phyloP scores from a whole-genome alignment of 2,888 invertebrate species.

The Melanargia galathea region DNA sequence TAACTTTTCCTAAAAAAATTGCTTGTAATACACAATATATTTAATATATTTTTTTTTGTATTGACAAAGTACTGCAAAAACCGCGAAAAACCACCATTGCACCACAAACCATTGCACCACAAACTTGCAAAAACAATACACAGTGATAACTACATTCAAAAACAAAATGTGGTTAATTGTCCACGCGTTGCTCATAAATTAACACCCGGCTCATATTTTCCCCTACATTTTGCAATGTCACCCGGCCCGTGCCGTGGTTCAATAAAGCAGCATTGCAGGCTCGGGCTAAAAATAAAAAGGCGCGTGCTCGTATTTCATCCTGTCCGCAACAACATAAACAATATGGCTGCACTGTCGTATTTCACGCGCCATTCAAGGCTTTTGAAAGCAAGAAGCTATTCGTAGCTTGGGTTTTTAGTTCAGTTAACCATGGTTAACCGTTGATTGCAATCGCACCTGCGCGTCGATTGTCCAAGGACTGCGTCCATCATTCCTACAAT shows the following conservation, averaged over 20 bases:
- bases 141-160: neutral
- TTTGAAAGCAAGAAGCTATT: slow-evolving; percentile 54
- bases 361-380: slow-evolving; percentile 50
- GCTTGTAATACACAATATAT: too few species aligned
- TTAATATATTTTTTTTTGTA: too few species aligned
- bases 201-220: slow-evolving; percentile 8
- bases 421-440: too few species aligned
- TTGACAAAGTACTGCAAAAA: too few species aligned
- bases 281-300: slow-evolving; percentile 2
- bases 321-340: slow-evolving; percentile 20
- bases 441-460: too few species aligned
- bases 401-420: too few species aligned
- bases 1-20: too few species aligned
- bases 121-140: too few species aligned
- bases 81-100: too few species aligned
- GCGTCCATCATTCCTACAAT: too few species aligned
- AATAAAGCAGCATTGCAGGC: slow-evolving; percentile 18
- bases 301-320: slow-evolving; percentile 11
- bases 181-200: neutral
- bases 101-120: too few species aligned
- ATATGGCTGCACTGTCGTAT: slow-evolving; percentile 47
- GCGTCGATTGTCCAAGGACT: too few species aligned
- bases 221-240: slow-evolving; percentile 8
- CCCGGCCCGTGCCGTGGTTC: neutral
- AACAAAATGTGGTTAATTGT: neutral